Evolutionary conservation across 2,113 vertebrate species (phyloP).

Genomic region (Tursiops truncatus): DNA sequence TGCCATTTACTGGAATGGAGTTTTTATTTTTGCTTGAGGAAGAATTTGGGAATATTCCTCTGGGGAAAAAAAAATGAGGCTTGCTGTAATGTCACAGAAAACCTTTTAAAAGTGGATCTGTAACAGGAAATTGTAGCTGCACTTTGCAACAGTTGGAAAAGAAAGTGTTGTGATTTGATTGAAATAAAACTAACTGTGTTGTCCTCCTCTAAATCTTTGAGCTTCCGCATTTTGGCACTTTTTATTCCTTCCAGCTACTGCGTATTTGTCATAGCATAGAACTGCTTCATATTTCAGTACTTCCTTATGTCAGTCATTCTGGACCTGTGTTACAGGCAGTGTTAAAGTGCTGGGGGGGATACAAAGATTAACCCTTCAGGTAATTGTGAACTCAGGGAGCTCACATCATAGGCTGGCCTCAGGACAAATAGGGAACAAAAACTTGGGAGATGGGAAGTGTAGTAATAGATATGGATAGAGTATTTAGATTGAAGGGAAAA

Average conservation of each 20-base stretch:
- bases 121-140: constrained; percentile 76
- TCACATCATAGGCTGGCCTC: neutral
- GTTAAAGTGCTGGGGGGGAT: neutral
- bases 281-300: neutral
- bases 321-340: neutral
- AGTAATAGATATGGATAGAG: neutral
- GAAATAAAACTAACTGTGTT: constrained; percentile 80
- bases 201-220: constrained; percentile 77
- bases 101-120: constrained; percentile 76
- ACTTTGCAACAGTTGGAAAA: constrained; percentile 72
- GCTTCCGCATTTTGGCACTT: constrained; percentile 74
- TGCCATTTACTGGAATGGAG: constrained; percentile 76
- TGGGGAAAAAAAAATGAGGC: constrained; percentile 44
- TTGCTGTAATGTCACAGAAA: constrained; percentile 77
- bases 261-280: constrained; percentile 28
- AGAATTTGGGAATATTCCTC: constrained; percentile 69
- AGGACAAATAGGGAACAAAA: neutral
- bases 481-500: neutral
- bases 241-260: constrained; percentile 44
- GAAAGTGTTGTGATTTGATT: constrained; percentile 80
- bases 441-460: neutral
- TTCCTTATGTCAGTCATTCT: neutral
- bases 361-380: neutral
- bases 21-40: constrained; percentile 72
- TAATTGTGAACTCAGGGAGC: neutral